phyloP scores from a whole-genome alignment of 1,140 invertebrate species.

The Dinoponera quadriceps region DNA sequence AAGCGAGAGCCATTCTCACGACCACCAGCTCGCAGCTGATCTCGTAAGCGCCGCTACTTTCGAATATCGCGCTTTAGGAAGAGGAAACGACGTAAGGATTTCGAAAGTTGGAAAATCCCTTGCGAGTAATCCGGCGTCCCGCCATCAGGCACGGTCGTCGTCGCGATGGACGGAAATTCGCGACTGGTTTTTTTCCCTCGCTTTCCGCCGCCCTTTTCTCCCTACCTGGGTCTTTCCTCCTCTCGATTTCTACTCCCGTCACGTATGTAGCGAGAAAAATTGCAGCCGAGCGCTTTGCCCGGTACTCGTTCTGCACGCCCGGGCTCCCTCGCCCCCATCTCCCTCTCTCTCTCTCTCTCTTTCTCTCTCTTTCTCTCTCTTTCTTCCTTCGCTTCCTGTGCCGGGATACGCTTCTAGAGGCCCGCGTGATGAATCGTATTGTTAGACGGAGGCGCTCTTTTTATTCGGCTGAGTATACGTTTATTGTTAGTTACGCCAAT shows the following conservation, averaged over 20 bases:
- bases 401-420: constrained; percentile 39
- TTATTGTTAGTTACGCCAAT: constrained; percentile 44
- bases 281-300: constrained; percentile 85
- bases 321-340: constrained; percentile 64
- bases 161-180: constrained; percentile 75
- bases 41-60: constrained; percentile 26
- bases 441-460: constrained; percentile 57
- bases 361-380: constrained; percentile 41
- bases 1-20: not conserved
- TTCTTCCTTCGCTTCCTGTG: constrained; percentile 54
- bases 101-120: constrained; percentile 69
- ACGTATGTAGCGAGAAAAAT: constrained; percentile 86
- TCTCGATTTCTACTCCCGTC: constrained; percentile 84
- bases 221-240: constrained; percentile 69
- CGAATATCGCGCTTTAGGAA: constrained; percentile 27
- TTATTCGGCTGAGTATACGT: constrained; percentile 42
- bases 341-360: not conserved
- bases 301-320: constrained; percentile 85
- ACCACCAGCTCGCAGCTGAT: not conserved
- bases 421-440: constrained; percentile 53
- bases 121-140: constrained; percentile 69
- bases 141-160: constrained; percentile 64
- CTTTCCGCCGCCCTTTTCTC: constrained; percentile 50
- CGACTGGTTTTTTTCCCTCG: constrained; percentile 67
- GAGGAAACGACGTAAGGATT: constrained; percentile 40